A percentile compares a stretch with the other conserved stretches of the same genome.
phyloP scores from a whole-genome alignment of 2,113 vertebrate genomes.

The Pterocles burchelli region DNA sequence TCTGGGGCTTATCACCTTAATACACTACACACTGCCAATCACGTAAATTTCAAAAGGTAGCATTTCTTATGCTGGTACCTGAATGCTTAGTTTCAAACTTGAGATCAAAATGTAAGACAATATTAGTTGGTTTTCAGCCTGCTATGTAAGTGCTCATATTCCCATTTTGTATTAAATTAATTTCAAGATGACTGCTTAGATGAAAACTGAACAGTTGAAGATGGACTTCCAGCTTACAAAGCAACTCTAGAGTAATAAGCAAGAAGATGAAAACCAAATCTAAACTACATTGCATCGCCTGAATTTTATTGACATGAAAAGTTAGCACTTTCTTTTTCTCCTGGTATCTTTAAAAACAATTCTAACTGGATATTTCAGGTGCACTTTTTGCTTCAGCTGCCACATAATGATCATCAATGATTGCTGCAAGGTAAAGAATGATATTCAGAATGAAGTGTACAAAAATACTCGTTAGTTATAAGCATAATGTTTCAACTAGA shows the following conservation, averaged over 20 bases:
- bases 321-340: not conserved
- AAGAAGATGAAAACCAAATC: not conserved
- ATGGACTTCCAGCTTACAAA: not conserved
- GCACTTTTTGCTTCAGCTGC: not conserved
- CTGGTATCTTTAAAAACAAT: not conserved
- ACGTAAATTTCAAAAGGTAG: not conserved
- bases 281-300: not conserved
- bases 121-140: not conserved
- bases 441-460: not conserved
- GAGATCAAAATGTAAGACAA: not conserved
- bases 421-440: not conserved
- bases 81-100: not conserved
- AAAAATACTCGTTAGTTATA: not conserved
- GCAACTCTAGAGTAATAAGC: not conserved
- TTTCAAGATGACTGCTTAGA: not conserved
- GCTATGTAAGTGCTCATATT: not conserved
- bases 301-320: not conserved
- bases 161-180: not conserved
- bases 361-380: not conserved
- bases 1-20: not conserved
- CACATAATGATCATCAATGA: not conserved
- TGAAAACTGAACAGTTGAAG: not conserved
- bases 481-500: not conserved
- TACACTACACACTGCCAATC: accelerated
- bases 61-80: not conserved